Evolutionary conservation across 2,888 invertebrate genomes (phyloP), one percentile per base, ranked within the genome.

Genomic region (Lingula anatina): DNA sequence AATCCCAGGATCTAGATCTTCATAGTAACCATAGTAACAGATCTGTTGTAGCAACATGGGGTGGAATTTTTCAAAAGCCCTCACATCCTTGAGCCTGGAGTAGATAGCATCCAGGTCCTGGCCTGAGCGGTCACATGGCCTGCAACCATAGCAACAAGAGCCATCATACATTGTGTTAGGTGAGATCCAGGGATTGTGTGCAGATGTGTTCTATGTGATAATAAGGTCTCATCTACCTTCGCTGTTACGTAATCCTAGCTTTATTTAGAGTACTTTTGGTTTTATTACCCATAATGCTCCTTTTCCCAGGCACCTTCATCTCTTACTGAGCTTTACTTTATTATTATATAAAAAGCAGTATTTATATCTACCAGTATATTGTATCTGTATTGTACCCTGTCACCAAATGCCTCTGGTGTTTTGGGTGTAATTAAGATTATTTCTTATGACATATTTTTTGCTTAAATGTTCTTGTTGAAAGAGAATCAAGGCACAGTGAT

Each of bases 1-100:
- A 47, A 88, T 85, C 50, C 86, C 87, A 71, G 85, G 85, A 70
- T 87, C 87, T 61, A 88, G 78, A 70, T 86, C 85, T 76, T 88
- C 88, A 77, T 87, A 86, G 78, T 85, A 87, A 54, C 86, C 86
- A 74, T 85, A 85, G 74, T 84, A 82, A 57, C 87, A 87, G 64
- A 88, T 79, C 76, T 88, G 87, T 70, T 86, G 85, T 48, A 88
- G 79, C 49, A 87, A 82, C 24, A 83, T 82, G 57, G 85, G 83
- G 44, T 87, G 86, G 52, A 75, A 75, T 51, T 71, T 73, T 53
- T 72, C 71, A 56, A 75, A 70, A 21, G 70, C 71, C 50, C 68
- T 69, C 24, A 70, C 63, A 44, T 69, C 68, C 49, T 72, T 72
- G 36, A 76, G 55, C 28, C 68, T 54, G 5, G 69, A 63, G 54